A percentile compares a stretch with the other conserved stretches of the same genome.
These are phyloP conservation scores for Stichopus horrens DNA, from an alignment of 53 echinoderm and acorn worm species.

Conservation along the genomic window DNA sequence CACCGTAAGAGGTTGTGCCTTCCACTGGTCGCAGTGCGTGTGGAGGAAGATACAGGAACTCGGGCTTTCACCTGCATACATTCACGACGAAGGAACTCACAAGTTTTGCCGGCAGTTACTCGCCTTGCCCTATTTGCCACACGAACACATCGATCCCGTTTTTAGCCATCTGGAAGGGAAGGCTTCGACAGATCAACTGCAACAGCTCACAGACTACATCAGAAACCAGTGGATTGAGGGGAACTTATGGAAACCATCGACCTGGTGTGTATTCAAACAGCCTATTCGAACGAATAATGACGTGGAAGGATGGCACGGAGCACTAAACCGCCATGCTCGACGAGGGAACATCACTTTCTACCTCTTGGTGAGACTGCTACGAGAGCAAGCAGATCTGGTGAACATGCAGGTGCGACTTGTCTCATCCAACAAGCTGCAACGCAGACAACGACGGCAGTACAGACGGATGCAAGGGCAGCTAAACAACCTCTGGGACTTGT, in stretches of 20 bases:
- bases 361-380: background rate
- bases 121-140: constrained; percentile 43
- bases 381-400: constrained; percentile 27
- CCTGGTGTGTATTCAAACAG: constrained; percentile 37
- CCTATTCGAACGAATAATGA: constrained; percentile 51
- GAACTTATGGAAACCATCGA: background rate
- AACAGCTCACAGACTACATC: constrained; percentile 30
- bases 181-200: constrained; percentile 10
- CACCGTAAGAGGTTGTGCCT: constrained; percentile 37
- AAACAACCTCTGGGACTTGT: background rate
- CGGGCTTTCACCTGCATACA: constrained; percentile 36
- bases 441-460: constrained; percentile 12
- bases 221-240: constrained; percentile 43
- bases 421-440: constrained; percentile 11
- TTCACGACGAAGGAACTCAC: constrained; percentile 29
- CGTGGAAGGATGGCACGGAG: constrained; percentile 52
- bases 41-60: constrained; percentile 50
- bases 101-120: constrained; percentile 10
- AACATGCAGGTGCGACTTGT: constrained; percentile 49
- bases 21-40: constrained; percentile 46
- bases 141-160: constrained; percentile 38
- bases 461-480: constrained; percentile 8
- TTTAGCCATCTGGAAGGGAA: constrained; percentile 24
- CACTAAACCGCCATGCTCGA: constrained; percentile 30
- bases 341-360: constrained; percentile 21